Conservation (phyloP, 2,888 invertebrate genomes). For the Cheilosia vernalis region DNA sequence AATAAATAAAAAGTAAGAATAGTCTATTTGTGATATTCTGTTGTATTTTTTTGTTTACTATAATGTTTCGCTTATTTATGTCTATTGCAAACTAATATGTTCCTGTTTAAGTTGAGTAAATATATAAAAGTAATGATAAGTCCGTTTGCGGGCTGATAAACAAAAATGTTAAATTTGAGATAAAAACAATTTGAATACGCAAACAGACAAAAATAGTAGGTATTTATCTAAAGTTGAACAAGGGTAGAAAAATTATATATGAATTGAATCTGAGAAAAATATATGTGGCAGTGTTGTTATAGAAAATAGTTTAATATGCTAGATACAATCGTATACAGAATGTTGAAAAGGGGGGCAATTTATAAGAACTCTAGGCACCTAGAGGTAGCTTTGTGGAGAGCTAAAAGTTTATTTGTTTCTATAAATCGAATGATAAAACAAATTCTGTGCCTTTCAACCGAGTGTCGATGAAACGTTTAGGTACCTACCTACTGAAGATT, state of each 20-base stretch:
- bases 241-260: not conserved
- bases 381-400: not conserved
- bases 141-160: not conserved
- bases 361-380: not conserved
- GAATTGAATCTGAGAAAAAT: not conserved
- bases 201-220: not conserved
- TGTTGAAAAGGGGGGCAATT: not conserved
- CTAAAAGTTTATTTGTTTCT: no score
- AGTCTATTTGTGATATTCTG: conserved; percentile 11
- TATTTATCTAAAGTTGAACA: not conserved
- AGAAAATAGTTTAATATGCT: not conserved
- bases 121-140: conserved; percentile 8
- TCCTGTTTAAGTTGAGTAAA: conserved; percentile 25
- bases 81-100: conserved; percentile 54
- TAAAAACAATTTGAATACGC: not conserved
- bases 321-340: not conserved
- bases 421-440: no score
- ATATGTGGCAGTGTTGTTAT: conserved; percentile 23
- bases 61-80: conserved; percentile 21
- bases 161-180: not conserved
- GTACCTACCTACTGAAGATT: no score
- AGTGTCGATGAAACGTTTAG: no score
- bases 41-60: conserved; percentile 1
- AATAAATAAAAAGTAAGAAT: conserved; percentile 7
- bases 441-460: no score